Base-by-base conservation (phyloP, 1,140 invertebrate species). In the Drosophila virilis region DNA sequence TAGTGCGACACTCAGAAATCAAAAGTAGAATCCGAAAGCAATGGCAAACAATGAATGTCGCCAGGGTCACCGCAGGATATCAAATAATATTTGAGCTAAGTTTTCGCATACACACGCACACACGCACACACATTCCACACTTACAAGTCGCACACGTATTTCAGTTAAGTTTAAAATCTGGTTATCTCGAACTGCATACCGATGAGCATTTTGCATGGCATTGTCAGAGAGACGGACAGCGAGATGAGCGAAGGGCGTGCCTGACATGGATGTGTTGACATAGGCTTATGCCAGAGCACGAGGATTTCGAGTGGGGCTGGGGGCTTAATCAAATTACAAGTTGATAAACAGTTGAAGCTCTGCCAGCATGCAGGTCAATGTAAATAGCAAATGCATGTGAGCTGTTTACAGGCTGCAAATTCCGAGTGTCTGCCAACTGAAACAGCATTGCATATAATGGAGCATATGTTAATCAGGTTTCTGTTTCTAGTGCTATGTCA, bases 41-140 rank as follows among this genome's bases (percentile, higher is more conserved):
- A 52, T 54, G 46, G 81, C 81, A 84, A 84, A 84, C 80, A 84
- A 84, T 83, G 80, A 74, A 82, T 80, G 77, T 64, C 71, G 52
- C 46, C 77, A 80, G 52, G 60, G 66, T 57, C 68, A 74, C 80
- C 80, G 80, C 80, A 80, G 81, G 73, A 85, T 85, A 85, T 80
- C 81, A 77, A 84, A 85, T 85, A 84, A 84, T 84, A 84, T 84
- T 84, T 85, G 80, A 85, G 69, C 77, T 76, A 48, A 65, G 68
- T 75, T 78, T 60, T 83, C 72, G 68, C 60, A 42, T 38, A 13
- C 48, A 33, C 10, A 51, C 48, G 33, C 48, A 51, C 6, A 17
- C 17, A 0, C 22, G 3, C 8, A 54, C 40, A 8, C 43, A 48
- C 6, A 43, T 28, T 28, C 22, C 22, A 33, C 32, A 57, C 13